phyloP scores from a whole-genome alignment of 2,113 vertebrate genomes.

The Psammodynastes pulverulentus region DNA sequence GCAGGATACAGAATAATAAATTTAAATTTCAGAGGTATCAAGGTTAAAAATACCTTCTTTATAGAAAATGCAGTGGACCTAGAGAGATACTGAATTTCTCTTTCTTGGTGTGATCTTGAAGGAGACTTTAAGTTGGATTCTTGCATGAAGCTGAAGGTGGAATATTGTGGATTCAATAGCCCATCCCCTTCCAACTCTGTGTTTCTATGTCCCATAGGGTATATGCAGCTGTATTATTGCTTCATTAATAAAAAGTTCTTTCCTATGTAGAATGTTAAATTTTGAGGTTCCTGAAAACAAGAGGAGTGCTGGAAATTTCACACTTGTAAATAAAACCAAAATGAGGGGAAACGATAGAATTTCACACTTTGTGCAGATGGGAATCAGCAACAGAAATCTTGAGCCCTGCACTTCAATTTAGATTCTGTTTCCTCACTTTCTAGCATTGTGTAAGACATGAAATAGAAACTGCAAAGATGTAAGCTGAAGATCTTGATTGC shows the following conservation, averaged over 20 bases:
- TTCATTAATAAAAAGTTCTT: background rate
- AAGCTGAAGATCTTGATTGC: background rate
- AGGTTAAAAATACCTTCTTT: background rate
- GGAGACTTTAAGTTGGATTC: background rate
- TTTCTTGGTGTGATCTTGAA: background rate
- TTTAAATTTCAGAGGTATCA: background rate
- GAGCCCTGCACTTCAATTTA: background rate
- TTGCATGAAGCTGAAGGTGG: background rate
- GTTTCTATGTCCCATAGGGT: background rate
- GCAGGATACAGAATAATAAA: background rate
- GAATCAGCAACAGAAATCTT: background rate
- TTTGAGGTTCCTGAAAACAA: background rate
- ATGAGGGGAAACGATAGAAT: background rate
- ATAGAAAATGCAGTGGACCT: background rate
- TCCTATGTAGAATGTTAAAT: background rate
- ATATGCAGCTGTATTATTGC: background rate
- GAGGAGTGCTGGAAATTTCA: background rate
- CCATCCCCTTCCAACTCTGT: background rate
- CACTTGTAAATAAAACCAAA: background rate
- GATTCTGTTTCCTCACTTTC: background rate
- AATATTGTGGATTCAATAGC: background rate
- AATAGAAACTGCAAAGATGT: background rate
- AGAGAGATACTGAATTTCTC: background rate
- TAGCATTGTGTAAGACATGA: background rate
- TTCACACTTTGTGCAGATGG: background rate